Evolutionary conservation across 1,140 invertebrate species (phyloP).

Genomic region (Lanistes nyassanus): DNA sequence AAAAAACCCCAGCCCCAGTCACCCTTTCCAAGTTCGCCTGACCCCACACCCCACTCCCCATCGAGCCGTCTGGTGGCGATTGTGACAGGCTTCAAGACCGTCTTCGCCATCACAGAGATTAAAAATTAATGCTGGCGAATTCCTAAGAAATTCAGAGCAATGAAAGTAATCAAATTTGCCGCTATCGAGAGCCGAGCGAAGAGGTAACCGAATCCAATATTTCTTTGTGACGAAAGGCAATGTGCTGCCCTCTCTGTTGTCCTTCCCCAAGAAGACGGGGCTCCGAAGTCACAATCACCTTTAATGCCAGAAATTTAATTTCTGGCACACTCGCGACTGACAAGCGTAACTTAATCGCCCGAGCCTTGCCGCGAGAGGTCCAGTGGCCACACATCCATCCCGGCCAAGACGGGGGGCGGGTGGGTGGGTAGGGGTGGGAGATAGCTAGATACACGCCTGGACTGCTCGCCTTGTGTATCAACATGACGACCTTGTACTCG

Average conservation of each 20-base stretch:
- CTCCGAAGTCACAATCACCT: slow-evolving; percentile 17
- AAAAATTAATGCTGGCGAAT: slow-evolving; percentile 37
- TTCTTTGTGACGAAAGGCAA: slow-evolving; percentile 19
- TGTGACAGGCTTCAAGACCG: slow-evolving; percentile 24
- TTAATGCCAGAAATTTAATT: slow-evolving; percentile 36
- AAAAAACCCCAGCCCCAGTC: neutral
- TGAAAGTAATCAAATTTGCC: slow-evolving; percentile 33
- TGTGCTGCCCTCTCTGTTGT: slow-evolving; percentile 1
- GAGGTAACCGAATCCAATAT: slow-evolving; percentile 30
- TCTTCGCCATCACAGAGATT: slow-evolving; percentile 25
- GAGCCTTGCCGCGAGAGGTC: slow-evolving; percentile 2
- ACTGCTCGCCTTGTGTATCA: too few species aligned
- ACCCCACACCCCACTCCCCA: neutral
- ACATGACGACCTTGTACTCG: too few species aligned
- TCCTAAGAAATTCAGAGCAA: slow-evolving; percentile 33
- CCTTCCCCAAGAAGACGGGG: slow-evolving; percentile 2
- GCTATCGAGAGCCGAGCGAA: slow-evolving; percentile 6
- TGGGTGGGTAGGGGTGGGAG: too few species aligned
- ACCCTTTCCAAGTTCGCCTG: neutral
- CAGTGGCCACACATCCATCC: neutral
- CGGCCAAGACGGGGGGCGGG: neutral
- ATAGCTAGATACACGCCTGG: too few species aligned
- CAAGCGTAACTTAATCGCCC: slow-evolving; percentile 31
- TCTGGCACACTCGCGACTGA: slow-evolving; percentile 30
- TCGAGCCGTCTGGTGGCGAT: slow-evolving; percentile 17